Conservation (phyloP, 30 jellyfish, hydroid and myxozoan genomes). For the Hydractinia echinata region DNA sequence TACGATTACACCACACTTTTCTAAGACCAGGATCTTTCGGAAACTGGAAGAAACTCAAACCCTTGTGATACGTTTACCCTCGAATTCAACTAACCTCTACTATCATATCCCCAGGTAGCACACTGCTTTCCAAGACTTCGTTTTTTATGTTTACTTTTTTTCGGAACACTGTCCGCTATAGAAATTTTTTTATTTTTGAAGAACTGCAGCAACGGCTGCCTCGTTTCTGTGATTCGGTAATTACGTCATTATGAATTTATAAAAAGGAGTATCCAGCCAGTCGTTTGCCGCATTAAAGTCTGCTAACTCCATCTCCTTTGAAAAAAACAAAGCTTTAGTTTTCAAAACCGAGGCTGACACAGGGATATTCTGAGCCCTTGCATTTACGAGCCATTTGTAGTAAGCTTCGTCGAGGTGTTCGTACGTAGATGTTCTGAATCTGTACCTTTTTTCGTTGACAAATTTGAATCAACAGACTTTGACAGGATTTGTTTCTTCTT, state of each 20-base stretch:
- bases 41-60: neutral
- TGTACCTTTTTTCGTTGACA: too few relatives aligned
- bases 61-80: neutral
- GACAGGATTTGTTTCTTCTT: too few relatives aligned
- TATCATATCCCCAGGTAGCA: neutral
- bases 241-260: neutral
- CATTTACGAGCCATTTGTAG: too few relatives aligned
- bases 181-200: neutral
- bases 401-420: too few relatives aligned
- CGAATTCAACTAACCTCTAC: neutral
- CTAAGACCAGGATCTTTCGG: slow-evolving; percentile 9
- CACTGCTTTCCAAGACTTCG: neutral
- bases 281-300: too few relatives aligned
- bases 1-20: slow-evolving; percentile 1
- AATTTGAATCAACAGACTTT: too few relatives aligned
- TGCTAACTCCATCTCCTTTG: too few relatives aligned
- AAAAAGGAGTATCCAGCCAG: neutral
- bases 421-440: too few relatives aligned
- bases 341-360: too few relatives aligned
- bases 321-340: too few relatives aligned
- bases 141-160: neutral
- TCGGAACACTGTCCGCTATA: neutral
- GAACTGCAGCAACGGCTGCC: neutral
- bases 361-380: too few relatives aligned
- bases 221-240: neutral